Base-by-base conservation (phyloP, 2,888 invertebrate species). In the Lithophane semibrunnea region DNA sequence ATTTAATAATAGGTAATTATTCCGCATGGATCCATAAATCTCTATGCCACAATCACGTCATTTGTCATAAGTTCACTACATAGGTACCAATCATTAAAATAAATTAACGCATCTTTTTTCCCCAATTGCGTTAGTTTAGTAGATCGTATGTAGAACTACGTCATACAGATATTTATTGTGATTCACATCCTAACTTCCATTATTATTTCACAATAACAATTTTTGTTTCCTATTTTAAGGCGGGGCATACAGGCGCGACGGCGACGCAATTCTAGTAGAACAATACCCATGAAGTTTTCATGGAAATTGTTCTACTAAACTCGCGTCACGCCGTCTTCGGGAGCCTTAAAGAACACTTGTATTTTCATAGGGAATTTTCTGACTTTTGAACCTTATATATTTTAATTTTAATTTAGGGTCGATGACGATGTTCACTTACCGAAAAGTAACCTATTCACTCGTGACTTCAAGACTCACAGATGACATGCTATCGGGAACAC, bases 81-180 rank as follows among this genome's bases (percentile, higher is more conserved):
- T 21, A n/a, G n/a, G n/a, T n/a, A n/a, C 0, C 10, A 16, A 12
- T 42, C 0, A 47, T 47, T 52, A 10, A 42, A 70, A 54, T 69
- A 44, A 0, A 44, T 67, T 12, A 49, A n/a, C 16, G 60, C 29
- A 44, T 10, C n/a, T 29, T 64, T 18, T 37, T 77, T 47, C 37
- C 56, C 7, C 2, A 49, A 76, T 42, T 24, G 3, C 3, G 66
- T 42, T 21, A 49, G 4, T 78, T 56, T 1, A 64, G 2, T 37
- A 24, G 52, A 24, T 63, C 16, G 4, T 47, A 12, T 24, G 29
- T 54, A 7, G 13, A 18, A 77, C n/a, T 37, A 77, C 78, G 47
- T 78, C 65, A 75, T 78, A 37, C 16, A 21, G 21, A 2, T 60
- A 56, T 65, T 24, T 16, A 64, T 65, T 44, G 16, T 37, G 18